These are phyloP conservation scores for Mesocentrotus franciscanus DNA, from an alignment of 53 echinoderm and acorn worm genomes.

Conservation along the genomic window DNA sequence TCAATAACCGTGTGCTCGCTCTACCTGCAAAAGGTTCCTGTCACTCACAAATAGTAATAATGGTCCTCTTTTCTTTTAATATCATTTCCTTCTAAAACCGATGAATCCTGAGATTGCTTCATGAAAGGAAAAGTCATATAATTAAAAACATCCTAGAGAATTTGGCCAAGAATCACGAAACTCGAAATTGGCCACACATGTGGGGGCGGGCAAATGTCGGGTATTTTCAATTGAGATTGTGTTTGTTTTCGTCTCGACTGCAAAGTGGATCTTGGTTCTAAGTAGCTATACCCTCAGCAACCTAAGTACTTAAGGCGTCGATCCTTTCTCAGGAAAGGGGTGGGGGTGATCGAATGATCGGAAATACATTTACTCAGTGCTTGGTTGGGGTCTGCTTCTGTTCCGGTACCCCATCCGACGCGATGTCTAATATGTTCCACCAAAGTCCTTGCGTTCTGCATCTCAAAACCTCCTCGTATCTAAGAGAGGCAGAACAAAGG, in stretches of 20 bases:
- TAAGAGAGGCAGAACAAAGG: no score
- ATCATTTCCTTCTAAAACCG: not conserved
- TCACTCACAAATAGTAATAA: no score
- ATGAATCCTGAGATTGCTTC: not conserved
- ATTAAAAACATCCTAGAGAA: not conserved
- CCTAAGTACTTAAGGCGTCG: not conserved
- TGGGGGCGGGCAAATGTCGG: constrained; percentile 36
- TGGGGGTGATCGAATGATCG: not conserved
- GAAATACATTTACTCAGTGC: not conserved
- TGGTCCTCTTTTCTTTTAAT: not conserved
- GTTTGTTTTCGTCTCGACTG: constrained; percentile 24
- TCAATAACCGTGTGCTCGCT: no score
- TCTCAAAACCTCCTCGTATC: no score
- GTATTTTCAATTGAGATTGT: constrained; percentile 25
- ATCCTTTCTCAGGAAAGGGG: not conserved
- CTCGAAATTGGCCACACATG: not conserved
- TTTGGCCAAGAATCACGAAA: constrained; percentile 32
- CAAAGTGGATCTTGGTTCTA: not conserved
- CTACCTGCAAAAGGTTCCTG: no score
- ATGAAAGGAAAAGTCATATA: not conserved
- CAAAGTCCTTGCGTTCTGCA: no score
- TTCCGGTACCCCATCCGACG: not conserved
- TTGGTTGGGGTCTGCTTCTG: not conserved
- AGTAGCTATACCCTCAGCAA: not conserved
- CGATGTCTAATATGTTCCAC: no score